A percentile compares a stretch with the other conserved stretches of the same genome.
phyloP scores from a whole-genome alignment of 2,797 vertebrate genomes.

The Fratercula arctica region DNA sequence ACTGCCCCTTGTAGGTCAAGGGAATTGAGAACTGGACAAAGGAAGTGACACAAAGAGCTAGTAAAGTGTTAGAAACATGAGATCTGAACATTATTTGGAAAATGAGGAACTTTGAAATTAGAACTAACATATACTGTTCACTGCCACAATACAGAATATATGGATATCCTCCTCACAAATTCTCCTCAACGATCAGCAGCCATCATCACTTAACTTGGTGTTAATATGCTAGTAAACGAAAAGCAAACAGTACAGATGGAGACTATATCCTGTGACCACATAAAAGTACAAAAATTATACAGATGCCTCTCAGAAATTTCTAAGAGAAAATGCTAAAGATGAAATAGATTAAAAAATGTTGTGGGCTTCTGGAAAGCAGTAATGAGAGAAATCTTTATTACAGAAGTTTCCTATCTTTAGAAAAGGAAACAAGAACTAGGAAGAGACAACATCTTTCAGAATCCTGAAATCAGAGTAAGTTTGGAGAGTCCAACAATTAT shows the following conservation, averaged over 20 bases:
- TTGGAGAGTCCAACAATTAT: background rate
- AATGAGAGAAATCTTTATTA: background rate
- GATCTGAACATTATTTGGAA: background rate
- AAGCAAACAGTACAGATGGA: background rate
- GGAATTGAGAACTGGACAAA: background rate
- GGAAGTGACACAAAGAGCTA: background rate
- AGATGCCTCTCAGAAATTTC: background rate
- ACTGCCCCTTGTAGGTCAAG: background rate
- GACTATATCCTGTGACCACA: background rate
- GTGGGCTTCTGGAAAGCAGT: background rate
- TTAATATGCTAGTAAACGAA: background rate
- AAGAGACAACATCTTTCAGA: background rate
- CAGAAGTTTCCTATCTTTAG: background rate
- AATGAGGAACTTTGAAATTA: background rate
- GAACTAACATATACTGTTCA: background rate
- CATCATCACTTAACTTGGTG: background rate
- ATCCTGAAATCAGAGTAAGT: background rate
- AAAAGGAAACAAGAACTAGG: background rate
- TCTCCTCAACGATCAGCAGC: background rate
- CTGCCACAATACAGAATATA: background rate
- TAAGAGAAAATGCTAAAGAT: background rate
- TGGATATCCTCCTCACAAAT: background rate
- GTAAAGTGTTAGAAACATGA: background rate
- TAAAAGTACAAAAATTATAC: background rate
- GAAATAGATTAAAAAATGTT: background rate